Evolutionary conservation across 2,888 invertebrate genomes (phyloP).

Genomic region (Entomobrya multifasciata): DNA sequence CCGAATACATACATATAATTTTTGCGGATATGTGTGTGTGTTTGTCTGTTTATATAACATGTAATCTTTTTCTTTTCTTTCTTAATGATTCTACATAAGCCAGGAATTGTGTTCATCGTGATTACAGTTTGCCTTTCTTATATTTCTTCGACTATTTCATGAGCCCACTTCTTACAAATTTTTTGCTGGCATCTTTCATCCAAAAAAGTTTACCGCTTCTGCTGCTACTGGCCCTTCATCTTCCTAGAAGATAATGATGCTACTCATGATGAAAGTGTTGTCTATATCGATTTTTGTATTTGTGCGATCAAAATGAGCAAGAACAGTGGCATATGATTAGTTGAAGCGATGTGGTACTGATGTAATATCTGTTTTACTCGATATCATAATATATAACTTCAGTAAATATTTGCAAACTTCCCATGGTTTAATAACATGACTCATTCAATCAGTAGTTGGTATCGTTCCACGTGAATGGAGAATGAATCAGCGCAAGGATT

Average conservation of each 20-base stretch:
- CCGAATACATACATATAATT: not conserved
- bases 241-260: not conserved
- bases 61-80: constrained; percentile 29
- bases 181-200: constrained; percentile 57
- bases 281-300: constrained; percentile 49
- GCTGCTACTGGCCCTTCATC: not conserved
- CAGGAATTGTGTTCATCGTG: constrained; percentile 43
- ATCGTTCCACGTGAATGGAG: not conserved
- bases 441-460: constrained; percentile 10
- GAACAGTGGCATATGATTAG: not conserved
- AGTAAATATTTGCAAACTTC: constrained; percentile 46
- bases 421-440: constrained; percentile 1
- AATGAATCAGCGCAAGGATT: too few species aligned
- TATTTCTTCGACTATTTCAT: constrained; percentile 29
- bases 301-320: too few species aligned
- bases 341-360: not conserved
- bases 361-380: not conserved
- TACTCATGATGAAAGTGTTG: constrained; percentile 48
- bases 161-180: constrained; percentile 27
- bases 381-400: constrained; percentile 7
- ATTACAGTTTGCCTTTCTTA: constrained; percentile 46
- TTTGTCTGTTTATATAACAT: not conserved
- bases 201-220: not conserved
- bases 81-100: constrained; percentile 44
- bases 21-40: too few species aligned